These are phyloP conservation scores for Microhierax caerulescens DNA, from an alignment of 2,797 vertebrate species.

Conservation along the genomic window DNA sequence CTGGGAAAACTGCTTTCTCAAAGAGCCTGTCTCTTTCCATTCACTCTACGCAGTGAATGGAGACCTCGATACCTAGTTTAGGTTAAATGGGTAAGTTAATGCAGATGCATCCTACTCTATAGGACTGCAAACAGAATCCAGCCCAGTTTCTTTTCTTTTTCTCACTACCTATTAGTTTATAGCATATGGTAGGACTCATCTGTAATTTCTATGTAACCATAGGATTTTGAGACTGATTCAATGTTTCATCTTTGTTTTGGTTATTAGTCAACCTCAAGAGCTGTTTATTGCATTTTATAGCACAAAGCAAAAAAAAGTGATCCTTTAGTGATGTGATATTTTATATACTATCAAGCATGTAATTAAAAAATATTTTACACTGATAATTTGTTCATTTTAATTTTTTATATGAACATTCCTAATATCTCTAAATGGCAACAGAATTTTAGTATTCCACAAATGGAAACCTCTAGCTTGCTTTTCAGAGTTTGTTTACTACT, in stretches of 20 bases:
- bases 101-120: not conserved
- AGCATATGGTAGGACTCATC: not conserved
- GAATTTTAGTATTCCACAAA: not conserved
- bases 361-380: not conserved
- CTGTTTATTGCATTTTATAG: not conserved
- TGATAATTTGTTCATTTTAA: not conserved
- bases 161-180: not conserved
- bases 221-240: not conserved
- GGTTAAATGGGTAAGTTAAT: not conserved
- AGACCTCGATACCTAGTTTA: not conserved
- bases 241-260: not conserved
- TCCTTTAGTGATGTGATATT: not conserved
- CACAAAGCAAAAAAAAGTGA: not conserved
- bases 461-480: not conserved
- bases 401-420: not conserved
- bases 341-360: not conserved
- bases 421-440: not conserved
- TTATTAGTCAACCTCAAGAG: not conserved
- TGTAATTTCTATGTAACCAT: not conserved
- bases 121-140: not conserved
- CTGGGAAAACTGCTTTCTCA: not conserved
- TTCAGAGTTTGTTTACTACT: not conserved
- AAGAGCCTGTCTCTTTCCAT: not conserved
- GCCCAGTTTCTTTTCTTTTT: not conserved
- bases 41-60: not conserved